phyloP scores from a whole-genome alignment of 2,113 vertebrate species.

The Pachyramphus minor region DNA sequence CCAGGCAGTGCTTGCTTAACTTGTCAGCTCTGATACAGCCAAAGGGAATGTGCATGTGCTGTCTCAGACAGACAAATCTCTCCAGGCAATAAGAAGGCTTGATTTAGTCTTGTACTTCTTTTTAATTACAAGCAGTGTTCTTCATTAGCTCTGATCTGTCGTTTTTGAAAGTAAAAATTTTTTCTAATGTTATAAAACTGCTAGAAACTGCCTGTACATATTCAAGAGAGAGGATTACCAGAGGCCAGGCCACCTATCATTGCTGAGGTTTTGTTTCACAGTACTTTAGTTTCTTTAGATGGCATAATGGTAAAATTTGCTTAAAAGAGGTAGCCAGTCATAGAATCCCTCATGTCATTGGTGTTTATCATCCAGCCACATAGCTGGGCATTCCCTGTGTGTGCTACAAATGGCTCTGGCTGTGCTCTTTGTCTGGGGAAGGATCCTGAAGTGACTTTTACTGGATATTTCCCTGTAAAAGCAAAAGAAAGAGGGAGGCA shows the following conservation, averaged over 20 bases:
- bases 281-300: conserved; percentile 32
- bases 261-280: conserved; percentile 38
- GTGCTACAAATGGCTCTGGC: background rate
- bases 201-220: background rate
- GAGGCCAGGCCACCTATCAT: background rate
- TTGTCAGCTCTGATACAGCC: background rate
- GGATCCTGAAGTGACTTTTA: background rate
- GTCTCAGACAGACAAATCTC: background rate
- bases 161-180: background rate
- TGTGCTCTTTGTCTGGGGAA: background rate
- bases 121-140: background rate
- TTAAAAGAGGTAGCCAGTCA: conserved; percentile 8
- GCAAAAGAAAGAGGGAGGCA: background rate
- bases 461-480: background rate
- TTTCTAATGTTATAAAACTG: background rate
- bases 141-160: background rate
- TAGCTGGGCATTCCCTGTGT: background rate
- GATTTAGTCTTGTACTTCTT: background rate
- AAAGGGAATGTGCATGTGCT: background rate
- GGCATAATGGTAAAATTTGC: background rate
- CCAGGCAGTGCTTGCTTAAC: background rate
- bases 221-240: background rate
- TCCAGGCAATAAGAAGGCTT: background rate
- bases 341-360: background rate
- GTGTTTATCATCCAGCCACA: background rate